A percentile compares a stretch with the other conserved stretches of the same genome.
Evolutionary conservation across 2,888 invertebrate species (phyloP).

Genomic region (Agriopis leucophaearia): DNA sequence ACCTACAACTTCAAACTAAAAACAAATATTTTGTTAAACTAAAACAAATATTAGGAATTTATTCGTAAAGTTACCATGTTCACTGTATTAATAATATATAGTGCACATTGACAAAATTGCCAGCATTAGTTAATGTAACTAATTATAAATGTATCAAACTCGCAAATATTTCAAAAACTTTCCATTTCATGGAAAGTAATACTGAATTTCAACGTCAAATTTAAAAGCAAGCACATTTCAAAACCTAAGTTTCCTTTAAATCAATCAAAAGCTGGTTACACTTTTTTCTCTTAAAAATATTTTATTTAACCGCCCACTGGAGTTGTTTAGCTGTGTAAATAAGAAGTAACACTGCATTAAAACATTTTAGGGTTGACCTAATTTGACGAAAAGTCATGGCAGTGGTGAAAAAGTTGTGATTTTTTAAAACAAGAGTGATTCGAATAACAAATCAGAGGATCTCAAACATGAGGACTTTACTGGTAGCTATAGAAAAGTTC

Average conservation of each 20-base stretch:
- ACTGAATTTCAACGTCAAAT: background rate
- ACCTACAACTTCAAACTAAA: background rate
- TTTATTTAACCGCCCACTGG: slow-evolving; percentile 36
- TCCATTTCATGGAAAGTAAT: too few species aligned
- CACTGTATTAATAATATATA: too few species aligned
- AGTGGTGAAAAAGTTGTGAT: background rate
- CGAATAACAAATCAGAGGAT: too few species aligned
- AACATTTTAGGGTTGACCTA: slow-evolving; percentile 32
- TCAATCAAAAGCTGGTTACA: slow-evolving; percentile 44
- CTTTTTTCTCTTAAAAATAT: slow-evolving; percentile 49
- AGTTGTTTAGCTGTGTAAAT: slow-evolving; percentile 49
- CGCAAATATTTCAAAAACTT: too few species aligned
- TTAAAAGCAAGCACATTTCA: background rate
- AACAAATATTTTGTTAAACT: background rate
- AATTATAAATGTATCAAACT: too few species aligned
- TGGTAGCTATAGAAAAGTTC: too few species aligned
- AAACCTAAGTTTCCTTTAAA: slow-evolving; percentile 39
- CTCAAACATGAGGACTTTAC: too few species aligned
- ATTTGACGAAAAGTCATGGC: background rate
- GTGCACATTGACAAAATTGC: too few species aligned
- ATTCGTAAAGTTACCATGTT: too few species aligned
- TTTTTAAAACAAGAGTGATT: background rate
- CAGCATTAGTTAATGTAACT: too few species aligned
- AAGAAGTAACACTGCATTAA: slow-evolving; percentile 51
- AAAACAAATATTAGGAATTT: too few species aligned